phyloP scores from a whole-genome alignment of 2,797 vertebrate genomes.

The Lacerta bilineata region DNA sequence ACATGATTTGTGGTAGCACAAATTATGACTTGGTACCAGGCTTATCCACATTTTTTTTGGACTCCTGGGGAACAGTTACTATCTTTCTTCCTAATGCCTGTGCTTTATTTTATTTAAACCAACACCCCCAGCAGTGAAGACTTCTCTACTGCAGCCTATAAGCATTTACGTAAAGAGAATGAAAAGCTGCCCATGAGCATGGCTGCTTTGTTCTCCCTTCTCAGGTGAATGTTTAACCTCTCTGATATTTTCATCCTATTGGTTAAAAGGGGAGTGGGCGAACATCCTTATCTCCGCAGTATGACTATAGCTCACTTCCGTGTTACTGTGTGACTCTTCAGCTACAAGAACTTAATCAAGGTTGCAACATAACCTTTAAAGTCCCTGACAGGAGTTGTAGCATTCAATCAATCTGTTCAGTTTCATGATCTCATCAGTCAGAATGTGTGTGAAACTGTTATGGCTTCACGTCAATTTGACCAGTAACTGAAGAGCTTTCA shows the following conservation, averaged over 20 bases:
- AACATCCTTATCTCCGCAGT: not conserved
- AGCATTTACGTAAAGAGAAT: not conserved
- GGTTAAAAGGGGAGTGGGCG: not conserved
- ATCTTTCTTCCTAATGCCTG: not conserved
- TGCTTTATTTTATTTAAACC: not conserved
- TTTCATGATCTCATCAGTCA: too few species aligned
- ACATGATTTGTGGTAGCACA: too few species aligned
- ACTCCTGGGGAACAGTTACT: not conserved
- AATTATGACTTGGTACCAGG: too few species aligned
- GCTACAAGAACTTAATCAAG: not conserved
- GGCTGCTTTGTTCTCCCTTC: not conserved
- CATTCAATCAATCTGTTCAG: not conserved
- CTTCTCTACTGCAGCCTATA: not conserved
- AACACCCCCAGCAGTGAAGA: not conserved
- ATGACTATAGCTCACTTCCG: not conserved
- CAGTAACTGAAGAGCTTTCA: not conserved
- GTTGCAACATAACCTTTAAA: not conserved
- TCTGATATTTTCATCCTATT: not conserved
- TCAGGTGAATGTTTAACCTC: not conserved
- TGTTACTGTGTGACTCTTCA: not conserved
- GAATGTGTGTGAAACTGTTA: not conserved
- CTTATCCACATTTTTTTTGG: too few species aligned
- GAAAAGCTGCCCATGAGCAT: not conserved
- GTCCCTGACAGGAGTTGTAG: not conserved
- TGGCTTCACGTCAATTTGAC: not conserved